These are phyloP conservation scores for rat (Rattus norvegicus) DNA, from an alignment of 2,113 vertebrate species.

Conservation along the genomic window DNA sequence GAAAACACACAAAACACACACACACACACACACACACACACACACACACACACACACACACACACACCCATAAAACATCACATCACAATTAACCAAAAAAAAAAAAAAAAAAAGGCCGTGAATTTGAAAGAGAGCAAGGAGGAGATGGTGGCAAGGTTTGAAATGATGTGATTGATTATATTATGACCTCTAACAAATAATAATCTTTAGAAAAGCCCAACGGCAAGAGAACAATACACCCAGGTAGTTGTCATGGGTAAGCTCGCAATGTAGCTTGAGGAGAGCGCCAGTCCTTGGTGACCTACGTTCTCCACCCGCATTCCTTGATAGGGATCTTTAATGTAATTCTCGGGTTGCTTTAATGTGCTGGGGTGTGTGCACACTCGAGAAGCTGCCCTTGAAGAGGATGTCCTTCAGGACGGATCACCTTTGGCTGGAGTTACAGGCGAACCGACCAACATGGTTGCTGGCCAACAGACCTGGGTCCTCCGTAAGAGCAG, in stretches of 20 bases:
- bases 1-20: background rate
- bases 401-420: background rate
- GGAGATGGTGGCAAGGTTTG: background rate
- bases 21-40: background rate
- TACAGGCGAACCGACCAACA: background rate
- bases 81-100: background rate
- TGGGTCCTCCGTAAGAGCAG: background rate
- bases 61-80: background rate
- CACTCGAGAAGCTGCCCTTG: background rate
- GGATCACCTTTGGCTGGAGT: background rate
- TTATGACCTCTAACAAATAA: background rate
- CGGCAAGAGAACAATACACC: too few relatives aligned
- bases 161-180: background rate
- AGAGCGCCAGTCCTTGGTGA: background rate
- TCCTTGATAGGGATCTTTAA: background rate
- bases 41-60: background rate
- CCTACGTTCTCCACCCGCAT: background rate
- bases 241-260: background rate
- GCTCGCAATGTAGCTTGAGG: background rate
- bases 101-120: background rate
- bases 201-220: background rate
- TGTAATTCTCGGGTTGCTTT: background rate
- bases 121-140: background rate
- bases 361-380: background rate
- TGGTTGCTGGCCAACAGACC: background rate